Evolutionary conservation across 2,888 invertebrate genomes (phyloP), one percentile per base, ranked within the genome.

Genomic region (Spicauda simplicius): DNA sequence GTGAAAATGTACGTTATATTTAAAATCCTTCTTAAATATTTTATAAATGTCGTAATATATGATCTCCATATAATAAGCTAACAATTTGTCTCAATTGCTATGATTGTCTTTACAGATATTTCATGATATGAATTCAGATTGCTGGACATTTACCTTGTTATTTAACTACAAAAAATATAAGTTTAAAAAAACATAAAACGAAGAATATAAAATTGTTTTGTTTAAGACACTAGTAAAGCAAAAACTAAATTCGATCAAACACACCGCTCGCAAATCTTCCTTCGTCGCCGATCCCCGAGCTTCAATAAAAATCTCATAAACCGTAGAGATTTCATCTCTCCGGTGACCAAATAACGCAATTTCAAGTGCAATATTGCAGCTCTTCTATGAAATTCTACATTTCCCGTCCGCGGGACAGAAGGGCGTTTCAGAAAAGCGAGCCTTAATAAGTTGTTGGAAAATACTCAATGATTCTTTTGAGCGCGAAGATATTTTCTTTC

Each of bases 341-440:
- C 69, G 61, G 67, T 64, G 65, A 59, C 57, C 70, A 72, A 71
- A 72, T 71, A 73, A 68, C 64, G 73, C 70, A 70, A 69, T 70
- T 70, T 59, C 71, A 50, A 68, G 64, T 57, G 65, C 69, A 71
- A 71, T 69, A 71, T 69, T 64, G 69, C 69, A 67, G 57, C 37
- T 63, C 41, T 64, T 45, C 63, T 52, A 33, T n/a, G 45, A 67
- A 53, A 70, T 64, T 63, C 63, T 41, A 56, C 54, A 53, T 60
- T 62, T 63, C 16, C 16, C 50, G 53, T 33, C 50, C 48, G 3
- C 48, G 58, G n/a, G n/a, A 18, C 55, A 30, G 10, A 14, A 25
- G 37, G 57, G 37, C 19, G n/a, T 30, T 14, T 57, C 12, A 41
- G 19, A 61, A 66, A 55, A 48, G 19, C 54, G 45, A 66, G 55